A percentile compares a stretch with the other conserved stretches of the same genome.
These are phyloP conservation scores for Alauda arvensis DNA, from an alignment of 2,797 vertebrate genomes.

Conservation along the genomic window DNA sequence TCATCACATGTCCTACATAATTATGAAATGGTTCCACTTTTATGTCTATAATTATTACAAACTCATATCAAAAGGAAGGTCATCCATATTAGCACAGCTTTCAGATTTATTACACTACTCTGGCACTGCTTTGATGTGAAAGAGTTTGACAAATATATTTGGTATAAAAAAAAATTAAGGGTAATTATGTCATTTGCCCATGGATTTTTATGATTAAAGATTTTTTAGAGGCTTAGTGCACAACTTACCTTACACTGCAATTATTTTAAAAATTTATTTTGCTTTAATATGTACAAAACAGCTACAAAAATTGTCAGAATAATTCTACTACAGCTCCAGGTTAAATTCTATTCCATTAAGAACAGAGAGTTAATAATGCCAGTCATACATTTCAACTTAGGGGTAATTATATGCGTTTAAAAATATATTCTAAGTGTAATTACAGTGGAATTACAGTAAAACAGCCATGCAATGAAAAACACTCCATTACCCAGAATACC, in stretches of 20 bases:
- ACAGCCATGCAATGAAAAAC: not conserved
- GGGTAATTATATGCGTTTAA: not conserved
- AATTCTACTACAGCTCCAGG: not conserved
- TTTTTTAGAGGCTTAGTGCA: not conserved
- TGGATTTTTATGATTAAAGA: not conserved
- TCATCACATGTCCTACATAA: not conserved
- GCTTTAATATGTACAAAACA: not conserved
- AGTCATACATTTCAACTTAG: not conserved
- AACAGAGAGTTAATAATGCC: not conserved
- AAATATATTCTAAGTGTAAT: constrained; percentile 10
- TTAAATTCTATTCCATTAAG: constrained; percentile 9
- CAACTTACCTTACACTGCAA: not conserved
- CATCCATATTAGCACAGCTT: not conserved
- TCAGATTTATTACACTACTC: constrained; percentile 11
- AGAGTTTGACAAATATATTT: constrained; percentile 32
- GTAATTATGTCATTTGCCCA: constrained; percentile 6
- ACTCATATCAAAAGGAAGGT: constrained; percentile 17
- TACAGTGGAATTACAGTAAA: constrained; percentile 20
- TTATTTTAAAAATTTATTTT: constrained; percentile 4
- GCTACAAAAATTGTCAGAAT: not conserved
- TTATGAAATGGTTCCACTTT: not conserved
- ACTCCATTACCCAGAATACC: not conserved
- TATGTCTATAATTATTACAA: constrained; percentile 23
- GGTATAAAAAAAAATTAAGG: not conserved
- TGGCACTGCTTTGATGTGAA: constrained; percentile 13